phyloP scores from a whole-genome alignment of 2,797 vertebrate genomes.

The Malurus splendens region DNA sequence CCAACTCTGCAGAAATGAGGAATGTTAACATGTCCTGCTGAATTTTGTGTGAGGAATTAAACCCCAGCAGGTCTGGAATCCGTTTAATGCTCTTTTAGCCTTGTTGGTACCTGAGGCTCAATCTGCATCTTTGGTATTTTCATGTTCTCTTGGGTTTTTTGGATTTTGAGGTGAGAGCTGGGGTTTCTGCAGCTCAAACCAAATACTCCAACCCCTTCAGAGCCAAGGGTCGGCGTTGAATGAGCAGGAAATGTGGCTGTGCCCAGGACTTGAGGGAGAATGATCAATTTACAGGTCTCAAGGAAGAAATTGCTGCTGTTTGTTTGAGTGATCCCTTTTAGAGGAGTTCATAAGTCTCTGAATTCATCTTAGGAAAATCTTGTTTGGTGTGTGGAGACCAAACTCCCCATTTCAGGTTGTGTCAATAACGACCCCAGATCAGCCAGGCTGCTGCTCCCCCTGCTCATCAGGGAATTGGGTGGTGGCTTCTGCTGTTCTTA shows the following conservation, averaged over 20 bases:
- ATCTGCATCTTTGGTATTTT: not conserved
- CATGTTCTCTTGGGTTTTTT: not conserved
- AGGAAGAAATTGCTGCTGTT: not conserved
- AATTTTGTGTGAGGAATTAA: not conserved
- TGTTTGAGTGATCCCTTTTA: not conserved
- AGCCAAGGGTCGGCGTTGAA: not conserved
- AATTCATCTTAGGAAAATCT: not conserved
- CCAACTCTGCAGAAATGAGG: not conserved
- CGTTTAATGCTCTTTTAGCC: not conserved
- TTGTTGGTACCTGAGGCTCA: too few species aligned
- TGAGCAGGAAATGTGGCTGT: accelerated
- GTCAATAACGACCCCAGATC: not conserved
- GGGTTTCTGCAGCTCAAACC: too few species aligned
- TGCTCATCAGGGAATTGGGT: not conserved
- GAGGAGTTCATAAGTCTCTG: not conserved
- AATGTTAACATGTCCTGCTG: accelerated
- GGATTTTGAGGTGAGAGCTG: too few species aligned
- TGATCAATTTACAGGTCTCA: not conserved
- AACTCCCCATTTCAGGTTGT: not conserved
- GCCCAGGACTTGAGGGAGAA: not conserved
- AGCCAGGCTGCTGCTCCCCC: not conserved
- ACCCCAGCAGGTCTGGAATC: not conserved
- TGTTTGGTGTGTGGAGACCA: not conserved
- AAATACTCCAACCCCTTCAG: not conserved
- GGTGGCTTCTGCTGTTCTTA: not conserved